phyloP scores from a whole-genome alignment of 2,113 vertebrate species.

The Scophthalmus maximus region DNA sequence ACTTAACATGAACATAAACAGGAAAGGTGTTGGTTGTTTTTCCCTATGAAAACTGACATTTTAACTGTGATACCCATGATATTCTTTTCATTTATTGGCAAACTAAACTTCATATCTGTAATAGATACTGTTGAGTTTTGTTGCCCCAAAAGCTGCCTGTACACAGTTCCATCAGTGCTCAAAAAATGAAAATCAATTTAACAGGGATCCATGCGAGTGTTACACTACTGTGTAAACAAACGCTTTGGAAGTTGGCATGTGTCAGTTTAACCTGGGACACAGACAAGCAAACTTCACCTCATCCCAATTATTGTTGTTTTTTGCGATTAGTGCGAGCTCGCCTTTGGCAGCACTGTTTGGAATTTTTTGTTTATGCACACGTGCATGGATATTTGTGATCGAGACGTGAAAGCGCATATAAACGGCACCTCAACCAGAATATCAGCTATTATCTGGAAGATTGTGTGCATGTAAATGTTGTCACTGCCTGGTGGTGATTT shows the following conservation, averaged over 20 bases:
- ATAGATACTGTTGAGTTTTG: too few relatives aligned
- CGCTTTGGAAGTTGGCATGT: constrained; percentile 5
- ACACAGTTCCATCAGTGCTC: constrained; percentile 11
- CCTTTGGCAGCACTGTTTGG: constrained; percentile 29
- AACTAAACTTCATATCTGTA: background rate
- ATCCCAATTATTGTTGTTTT: constrained; percentile 39
- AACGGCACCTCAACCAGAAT: constrained; percentile 55
- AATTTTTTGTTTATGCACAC: constrained; percentile 43
- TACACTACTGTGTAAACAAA: constrained; percentile 19
- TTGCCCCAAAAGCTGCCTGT: too few relatives aligned
- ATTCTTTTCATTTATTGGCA: background rate
- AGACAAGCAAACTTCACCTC: constrained; percentile 44
- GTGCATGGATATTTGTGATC: constrained; percentile 51
- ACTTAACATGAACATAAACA: too few relatives aligned
- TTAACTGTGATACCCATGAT: background rate
- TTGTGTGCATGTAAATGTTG: constrained; percentile 73
- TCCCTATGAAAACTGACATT: too few relatives aligned
- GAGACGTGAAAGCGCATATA: constrained; percentile 49
- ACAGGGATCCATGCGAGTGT: background rate
- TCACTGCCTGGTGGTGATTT: constrained; percentile 79
- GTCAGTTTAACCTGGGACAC: constrained; percentile 28
- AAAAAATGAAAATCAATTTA: constrained; percentile 16
- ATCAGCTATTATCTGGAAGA: constrained; percentile 67
- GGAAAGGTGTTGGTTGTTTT: too few relatives aligned
- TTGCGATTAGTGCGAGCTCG: constrained; percentile 22